Conservation (phyloP, 2,113 vertebrate species). For the Tragelaphus imberbis region DNA sequence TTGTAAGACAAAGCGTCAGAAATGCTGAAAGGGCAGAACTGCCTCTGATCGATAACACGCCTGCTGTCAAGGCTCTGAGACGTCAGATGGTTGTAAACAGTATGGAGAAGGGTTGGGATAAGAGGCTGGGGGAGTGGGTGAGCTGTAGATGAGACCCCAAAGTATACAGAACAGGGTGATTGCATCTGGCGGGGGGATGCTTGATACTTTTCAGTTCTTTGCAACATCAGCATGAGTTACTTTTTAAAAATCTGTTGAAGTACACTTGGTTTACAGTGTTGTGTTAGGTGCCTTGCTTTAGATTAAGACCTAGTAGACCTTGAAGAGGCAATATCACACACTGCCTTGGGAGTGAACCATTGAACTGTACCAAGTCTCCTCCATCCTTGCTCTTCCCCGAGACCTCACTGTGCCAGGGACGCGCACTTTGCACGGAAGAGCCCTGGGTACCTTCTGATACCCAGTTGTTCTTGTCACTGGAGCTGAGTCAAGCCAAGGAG, state of each 20-base stretch:
- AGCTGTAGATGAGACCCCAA: background rate
- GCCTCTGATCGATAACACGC: fast-evolving
- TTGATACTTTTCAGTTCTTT: background rate
- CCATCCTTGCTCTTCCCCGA: background rate
- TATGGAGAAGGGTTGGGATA: background rate
- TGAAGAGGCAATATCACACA: background rate
- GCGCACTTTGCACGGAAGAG: fast-evolving
- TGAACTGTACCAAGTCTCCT: fast-evolving
- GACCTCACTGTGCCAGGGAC: fast-evolving
- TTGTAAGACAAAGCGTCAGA: background rate
- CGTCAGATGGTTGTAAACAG: fast-evolving
- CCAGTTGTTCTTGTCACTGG: background rate
- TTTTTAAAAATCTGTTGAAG: background rate
- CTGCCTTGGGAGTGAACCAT: background rate
- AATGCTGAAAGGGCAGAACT: background rate
- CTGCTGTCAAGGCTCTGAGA: fast-evolving
- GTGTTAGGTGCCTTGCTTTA: background rate
- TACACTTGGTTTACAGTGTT: background rate
- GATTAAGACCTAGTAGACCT: background rate
- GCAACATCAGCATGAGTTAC: too few species aligned
- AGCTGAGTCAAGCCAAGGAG: background rate
- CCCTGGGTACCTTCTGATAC: background rate
- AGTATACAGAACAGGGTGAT: fast-evolving
- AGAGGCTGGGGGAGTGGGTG: fast-evolving
- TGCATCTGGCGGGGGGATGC: fast-evolving